Evolutionary conservation across 2,888 invertebrate genomes (phyloP).

Genomic region (Caenorhabditis wallacei): DNA sequence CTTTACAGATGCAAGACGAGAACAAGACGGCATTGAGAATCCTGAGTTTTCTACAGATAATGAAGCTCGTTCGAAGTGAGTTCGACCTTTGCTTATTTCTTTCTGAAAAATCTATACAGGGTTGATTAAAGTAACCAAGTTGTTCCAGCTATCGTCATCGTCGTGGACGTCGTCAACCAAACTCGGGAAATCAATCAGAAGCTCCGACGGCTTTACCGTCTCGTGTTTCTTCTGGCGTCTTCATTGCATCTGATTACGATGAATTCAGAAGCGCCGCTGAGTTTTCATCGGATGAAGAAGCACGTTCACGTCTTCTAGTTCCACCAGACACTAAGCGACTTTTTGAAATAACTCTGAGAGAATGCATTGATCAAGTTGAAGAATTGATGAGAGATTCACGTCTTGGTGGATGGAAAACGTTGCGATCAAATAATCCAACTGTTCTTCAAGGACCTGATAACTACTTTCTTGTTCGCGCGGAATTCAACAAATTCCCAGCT

Average conservation of each 20-base stretch:
- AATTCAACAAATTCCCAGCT: slow-evolving; percentile 68
- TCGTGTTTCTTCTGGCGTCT: slow-evolving; percentile 40
- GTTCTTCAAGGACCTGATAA: slow-evolving; percentile 71
- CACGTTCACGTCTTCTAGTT: slow-evolving; percentile 47
- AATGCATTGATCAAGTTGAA: slow-evolving; percentile 59
- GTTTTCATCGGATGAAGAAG: slow-evolving; percentile 67
- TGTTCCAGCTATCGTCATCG: slow-evolving; percentile 24
- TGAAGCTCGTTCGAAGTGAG: slow-evolving; percentile 25
- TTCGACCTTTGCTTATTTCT: no score
- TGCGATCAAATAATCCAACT: slow-evolving; percentile 44
- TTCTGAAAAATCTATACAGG: no score
- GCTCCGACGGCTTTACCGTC: slow-evolving; percentile 25
- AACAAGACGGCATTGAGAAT: slow-evolving; percentile 39
- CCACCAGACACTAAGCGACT: slow-evolving; percentile 61
- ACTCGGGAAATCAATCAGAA: slow-evolving; percentile 28
- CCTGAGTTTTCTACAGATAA: slow-evolving; percentile 55
- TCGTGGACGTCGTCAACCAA: slow-evolving; percentile 37
- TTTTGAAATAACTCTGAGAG: slow-evolving; percentile 57
- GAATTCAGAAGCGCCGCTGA: slow-evolving; percentile 70
- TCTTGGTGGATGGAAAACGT: slow-evolving; percentile 68
- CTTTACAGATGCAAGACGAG: slow-evolving; percentile 52
- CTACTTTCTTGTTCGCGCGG: slow-evolving; percentile 72
- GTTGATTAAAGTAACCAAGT: slow-evolving; percentile 8
- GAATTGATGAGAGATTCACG: slow-evolving; percentile 61
- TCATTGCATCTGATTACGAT: slow-evolving; percentile 67